These are phyloP conservation scores for Sceloporus undulatus DNA, from an alignment of 2,113 vertebrate genomes.

Conservation along the genomic window DNA sequence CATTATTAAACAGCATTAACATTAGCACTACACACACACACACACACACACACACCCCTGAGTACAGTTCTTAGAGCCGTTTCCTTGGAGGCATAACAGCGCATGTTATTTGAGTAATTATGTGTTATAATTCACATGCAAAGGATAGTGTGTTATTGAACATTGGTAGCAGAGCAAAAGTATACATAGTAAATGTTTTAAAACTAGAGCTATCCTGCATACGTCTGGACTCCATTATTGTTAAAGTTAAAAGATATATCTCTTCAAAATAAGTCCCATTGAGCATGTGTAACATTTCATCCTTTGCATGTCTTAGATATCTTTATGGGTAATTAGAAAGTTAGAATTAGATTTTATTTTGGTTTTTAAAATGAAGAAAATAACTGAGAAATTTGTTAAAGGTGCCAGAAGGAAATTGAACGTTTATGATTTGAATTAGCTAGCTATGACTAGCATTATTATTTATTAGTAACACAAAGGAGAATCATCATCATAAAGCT, in stretches of 20 bases:
- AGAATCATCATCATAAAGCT: not conserved
- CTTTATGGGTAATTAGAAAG: not conserved
- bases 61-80: constrained; percentile 33
- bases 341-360: not conserved
- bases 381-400: not conserved
- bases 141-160: constrained; percentile 1
- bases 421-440: too few species aligned
- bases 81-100: constrained; percentile 40
- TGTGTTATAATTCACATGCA: constrained; percentile 43
- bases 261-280: not conserved
- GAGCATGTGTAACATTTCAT: not conserved
- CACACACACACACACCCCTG: not conserved
- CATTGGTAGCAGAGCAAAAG: not conserved
- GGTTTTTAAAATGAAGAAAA: not conserved
- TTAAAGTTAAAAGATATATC: not conserved
- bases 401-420: not conserved
- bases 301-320: not conserved
- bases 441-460: too few species aligned
- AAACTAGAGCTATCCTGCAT: not conserved
- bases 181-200: constrained; percentile 10
- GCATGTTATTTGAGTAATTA: constrained; percentile 55
- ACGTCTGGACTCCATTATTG: constrained; percentile 1
- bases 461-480: not conserved
- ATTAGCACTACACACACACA: not conserved
- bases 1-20: constrained; percentile 2